A percentile compares a stretch with the other conserved stretches of the same genome.
These are phyloP conservation scores for Molossus alvarezi DNA, from an alignment of 2,797 vertebrate genomes.

Conservation along the genomic window DNA sequence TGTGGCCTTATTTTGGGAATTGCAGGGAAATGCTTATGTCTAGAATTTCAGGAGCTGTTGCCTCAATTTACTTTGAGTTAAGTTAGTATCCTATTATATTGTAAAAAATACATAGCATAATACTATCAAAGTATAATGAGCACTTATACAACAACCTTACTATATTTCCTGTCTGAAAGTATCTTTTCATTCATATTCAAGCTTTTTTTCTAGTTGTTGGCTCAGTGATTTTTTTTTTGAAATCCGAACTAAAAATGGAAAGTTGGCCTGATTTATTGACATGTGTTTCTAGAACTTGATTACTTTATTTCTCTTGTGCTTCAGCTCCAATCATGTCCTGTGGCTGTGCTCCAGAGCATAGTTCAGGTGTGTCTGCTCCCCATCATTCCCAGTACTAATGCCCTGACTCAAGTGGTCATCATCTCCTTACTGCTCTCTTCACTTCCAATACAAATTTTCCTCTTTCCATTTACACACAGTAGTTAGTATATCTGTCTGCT, in stretches of 20 bases:
- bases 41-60: not conserved
- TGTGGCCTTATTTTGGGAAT: not conserved
- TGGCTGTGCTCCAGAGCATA: not conserved
- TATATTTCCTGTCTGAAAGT: constrained; percentile 35
- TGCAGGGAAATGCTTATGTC: not conserved
- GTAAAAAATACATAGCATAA: not conserved
- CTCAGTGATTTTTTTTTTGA: constrained; percentile 17
- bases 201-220: constrained; percentile 29
- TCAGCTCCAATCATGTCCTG: not conserved
- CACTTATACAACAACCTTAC: not conserved
- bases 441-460: not conserved
- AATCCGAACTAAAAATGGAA: not conserved
- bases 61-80: constrained; percentile 7
- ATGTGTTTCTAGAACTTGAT: not conserved
- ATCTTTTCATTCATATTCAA: constrained; percentile 23
- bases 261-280: not conserved
- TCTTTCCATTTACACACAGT: not conserved
- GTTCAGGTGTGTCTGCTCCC: not conserved
- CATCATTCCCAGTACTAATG: fast-evolving
- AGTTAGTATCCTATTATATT: not conserved
- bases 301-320: not conserved
- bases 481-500: not conserved
- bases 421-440: not conserved
- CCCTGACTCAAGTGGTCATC: too few species aligned
- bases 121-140: not conserved